Conservation (phyloP, 2,888 invertebrate species). For the Trachelus iudaicus region DNA sequence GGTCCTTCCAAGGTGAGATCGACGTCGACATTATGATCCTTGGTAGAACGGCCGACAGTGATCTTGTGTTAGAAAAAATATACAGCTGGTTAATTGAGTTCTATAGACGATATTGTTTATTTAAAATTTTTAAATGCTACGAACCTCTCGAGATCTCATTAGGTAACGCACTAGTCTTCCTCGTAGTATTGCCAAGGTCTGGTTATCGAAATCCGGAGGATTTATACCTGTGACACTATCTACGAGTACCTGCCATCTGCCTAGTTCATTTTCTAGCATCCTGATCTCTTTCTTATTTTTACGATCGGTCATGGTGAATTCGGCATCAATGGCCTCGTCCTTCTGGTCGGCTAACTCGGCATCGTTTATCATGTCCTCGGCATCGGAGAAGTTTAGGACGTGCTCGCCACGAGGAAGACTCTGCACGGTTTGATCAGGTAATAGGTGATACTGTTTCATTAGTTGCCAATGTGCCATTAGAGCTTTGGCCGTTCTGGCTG, state of each 20-base stretch:
- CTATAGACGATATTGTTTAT: neutral
- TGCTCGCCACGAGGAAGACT: conserved; percentile 73
- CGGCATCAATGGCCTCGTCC: conserved; percentile 85
- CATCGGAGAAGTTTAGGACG: conserved; percentile 86
- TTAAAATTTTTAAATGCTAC: neutral
- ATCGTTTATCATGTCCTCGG: conserved; percentile 89
- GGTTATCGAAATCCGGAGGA: conserved; percentile 90
- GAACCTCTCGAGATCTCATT: conserved; percentile 90
- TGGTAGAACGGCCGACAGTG: conserved; percentile 90
- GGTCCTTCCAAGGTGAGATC: conserved; percentile 95
- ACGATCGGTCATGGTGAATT: conserved; percentile 79
- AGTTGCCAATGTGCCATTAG: conserved; percentile 91
- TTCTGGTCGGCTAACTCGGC: conserved; percentile 83
- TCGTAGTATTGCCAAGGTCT: conserved; percentile 91
- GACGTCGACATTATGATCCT: conserved; percentile 91
- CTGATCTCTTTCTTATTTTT: conserved; percentile 88
- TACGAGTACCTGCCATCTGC: conserved; percentile 92
- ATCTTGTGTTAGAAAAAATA: conserved; percentile 70
- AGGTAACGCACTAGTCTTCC: conserved; percentile 93
- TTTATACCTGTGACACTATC: conserved; percentile 89
- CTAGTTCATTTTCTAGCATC: conserved; percentile 86
- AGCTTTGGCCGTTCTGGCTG: conserved; percentile 86
- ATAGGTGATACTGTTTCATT: conserved; percentile 89
- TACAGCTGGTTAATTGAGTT: conserved; percentile 4
- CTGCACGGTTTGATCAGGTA: conserved; percentile 88